These are phyloP conservation scores for Lysandra coridon DNA, from an alignment of 2,888 invertebrate genomes.

Conservation along the genomic window DNA sequence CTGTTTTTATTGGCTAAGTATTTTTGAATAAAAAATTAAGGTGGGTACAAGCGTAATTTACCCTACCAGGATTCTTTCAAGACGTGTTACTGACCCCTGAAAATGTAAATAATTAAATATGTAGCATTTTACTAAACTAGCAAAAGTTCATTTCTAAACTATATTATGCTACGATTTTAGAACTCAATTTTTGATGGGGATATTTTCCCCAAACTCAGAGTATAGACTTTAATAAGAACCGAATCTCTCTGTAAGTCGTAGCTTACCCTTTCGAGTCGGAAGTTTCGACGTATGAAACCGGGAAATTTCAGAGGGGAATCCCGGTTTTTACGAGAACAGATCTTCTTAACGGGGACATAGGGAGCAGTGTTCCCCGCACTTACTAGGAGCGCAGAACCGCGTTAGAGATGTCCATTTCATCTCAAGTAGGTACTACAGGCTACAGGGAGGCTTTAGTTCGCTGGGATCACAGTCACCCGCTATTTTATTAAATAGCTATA, in stretches of 20 bases:
- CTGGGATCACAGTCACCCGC: background rate
- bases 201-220: no score
- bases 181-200: no score
- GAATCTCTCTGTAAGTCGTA: background rate
- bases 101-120: no score
- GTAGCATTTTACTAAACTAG: no score
- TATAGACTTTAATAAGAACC: background rate
- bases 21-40: no score
- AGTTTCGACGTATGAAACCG: background rate
- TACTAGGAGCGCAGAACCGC: conserved; percentile 6
- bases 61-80: no score
- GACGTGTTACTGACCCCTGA: no score
- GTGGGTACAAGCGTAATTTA: no score
- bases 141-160: no score
- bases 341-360: conserved; percentile 21
- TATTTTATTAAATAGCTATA: background rate
- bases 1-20: no score
- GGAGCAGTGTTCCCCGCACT: conserved; percentile 11
- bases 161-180: no score
- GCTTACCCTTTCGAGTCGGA: background rate
- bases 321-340: conserved; percentile 16
- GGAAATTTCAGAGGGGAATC: background rate
- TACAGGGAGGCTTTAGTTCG: background rate
- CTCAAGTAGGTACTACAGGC: background rate
- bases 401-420: background rate